Base-by-base conservation (phyloP, 2,113 vertebrate species). In the Mohoua ochrocephala region DNA sequence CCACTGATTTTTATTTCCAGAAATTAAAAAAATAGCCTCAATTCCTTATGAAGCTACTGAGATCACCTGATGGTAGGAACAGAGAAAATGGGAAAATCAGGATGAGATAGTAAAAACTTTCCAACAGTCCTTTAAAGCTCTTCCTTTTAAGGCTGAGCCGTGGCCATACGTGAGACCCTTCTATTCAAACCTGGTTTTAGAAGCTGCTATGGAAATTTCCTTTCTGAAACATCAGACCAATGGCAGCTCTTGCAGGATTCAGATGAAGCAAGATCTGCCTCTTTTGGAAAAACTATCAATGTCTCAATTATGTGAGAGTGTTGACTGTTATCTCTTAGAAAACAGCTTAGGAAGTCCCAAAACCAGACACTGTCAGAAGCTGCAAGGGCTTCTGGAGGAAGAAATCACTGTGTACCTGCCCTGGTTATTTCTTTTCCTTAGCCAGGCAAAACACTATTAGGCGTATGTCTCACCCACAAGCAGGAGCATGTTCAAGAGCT, bases 191-290 rank as follows among this genome's bases (percentile, higher is more conserved):
- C 24, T 75, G 22, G 17, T 19, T 93, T 80, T 63, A 77, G 64
- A 73, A 86, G 23, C 76, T 87, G 30, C 50, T 83, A 13, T 88
- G 91, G 95, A 94, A 96, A 96, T 95, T 97, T 89, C 94, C 85
- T 1, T 76, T 81, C 74, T 79, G 88, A 79, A 85, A 86, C n/a
- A 81, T 41, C 84, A 89, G 53, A 22, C 31, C 44, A 78, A 91
- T 35, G 28, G 59, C 63, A 63, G 61, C 15, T 76, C 52, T 71
- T 77, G 35, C 59, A 1, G 2, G 35, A 42, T 83, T 78, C 52
- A 87, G 56, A 75, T n/a, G 54, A 92, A 70, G 69, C 59, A 85
- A 67, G 39, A 85, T 61, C 30, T 63, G 11, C 37, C 27, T 86
- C 16, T 86, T 87, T 83, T 44, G 78, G 65, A 80, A 89, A 73